These are phyloP conservation scores for Drosophila pseudotalamancana DNA, from an alignment of 2,888 invertebrate genomes.

Conservation along the genomic window DNA sequence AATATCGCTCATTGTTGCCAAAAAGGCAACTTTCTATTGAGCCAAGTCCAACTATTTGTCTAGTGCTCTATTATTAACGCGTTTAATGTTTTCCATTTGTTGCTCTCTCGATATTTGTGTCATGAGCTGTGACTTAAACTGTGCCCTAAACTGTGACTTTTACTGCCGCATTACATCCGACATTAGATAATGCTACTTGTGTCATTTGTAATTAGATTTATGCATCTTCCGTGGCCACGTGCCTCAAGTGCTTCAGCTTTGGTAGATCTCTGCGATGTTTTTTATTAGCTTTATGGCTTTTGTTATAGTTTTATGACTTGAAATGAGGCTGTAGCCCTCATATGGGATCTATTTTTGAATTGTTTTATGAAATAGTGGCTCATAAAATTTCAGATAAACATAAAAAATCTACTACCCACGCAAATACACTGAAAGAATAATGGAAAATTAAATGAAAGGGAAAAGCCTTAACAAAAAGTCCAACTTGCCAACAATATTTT, in stretches of 20 bases:
- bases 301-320: constrained; percentile 31
- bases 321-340: too few species aligned
- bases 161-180: constrained; percentile 35
- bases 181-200: constrained; percentile 62
- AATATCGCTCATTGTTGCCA: constrained; percentile 12
- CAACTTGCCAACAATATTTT: background rate
- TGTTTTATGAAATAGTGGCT: background rate
- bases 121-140: constrained; percentile 56
- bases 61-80: constrained; percentile 40
- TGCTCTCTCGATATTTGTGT: constrained; percentile 29
- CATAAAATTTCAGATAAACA: background rate
- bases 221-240: constrained; percentile 26
- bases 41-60: constrained; percentile 10
- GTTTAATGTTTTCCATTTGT: constrained; percentile 31
- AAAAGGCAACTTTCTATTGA: constrained; percentile 67
- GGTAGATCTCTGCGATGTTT: background rate
- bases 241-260: constrained; percentile 22
- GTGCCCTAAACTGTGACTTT: constrained; percentile 64
- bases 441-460: constrained; percentile 1
- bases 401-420: background rate
- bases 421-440: background rate
- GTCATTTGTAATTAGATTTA: constrained; percentile 22
- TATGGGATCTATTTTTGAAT: too few species aligned
- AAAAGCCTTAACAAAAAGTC: constrained; percentile 9
- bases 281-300: constrained; percentile 25